Percentiles rank a stretch among this genome's conserved stretches.
phyloP scores from a whole-genome alignment of 2,113 vertebrate species.

The Australoheros scitulus region DNA sequence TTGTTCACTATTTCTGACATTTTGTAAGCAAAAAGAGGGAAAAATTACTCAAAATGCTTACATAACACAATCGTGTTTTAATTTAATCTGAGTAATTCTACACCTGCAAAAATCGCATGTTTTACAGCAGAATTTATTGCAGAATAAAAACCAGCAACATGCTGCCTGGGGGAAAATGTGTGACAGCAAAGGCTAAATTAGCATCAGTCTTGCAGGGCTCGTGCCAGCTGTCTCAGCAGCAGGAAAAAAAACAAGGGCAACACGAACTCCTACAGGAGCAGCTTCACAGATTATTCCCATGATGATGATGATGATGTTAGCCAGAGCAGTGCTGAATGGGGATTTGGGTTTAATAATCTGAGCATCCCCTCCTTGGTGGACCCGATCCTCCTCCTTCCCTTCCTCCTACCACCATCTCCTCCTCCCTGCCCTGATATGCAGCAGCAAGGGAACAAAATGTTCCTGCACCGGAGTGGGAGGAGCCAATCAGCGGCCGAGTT shows the following conservation, averaged over 20 bases:
- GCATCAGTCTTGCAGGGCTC: neutral
- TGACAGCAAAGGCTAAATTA: conserved; percentile 9
- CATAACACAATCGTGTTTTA: neutral
- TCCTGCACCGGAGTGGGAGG: conserved; percentile 68
- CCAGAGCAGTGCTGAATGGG: neutral
- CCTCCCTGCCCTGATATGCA: conserved; percentile 6
- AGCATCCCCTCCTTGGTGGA: conserved; percentile 57
- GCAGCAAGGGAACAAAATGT: conserved; percentile 80
- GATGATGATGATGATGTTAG: conserved; percentile 11
- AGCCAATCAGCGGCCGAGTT: conserved; percentile 82
- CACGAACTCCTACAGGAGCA: neutral
- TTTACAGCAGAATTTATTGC: neutral
- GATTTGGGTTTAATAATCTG: conserved; percentile 50
- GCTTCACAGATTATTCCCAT: neutral
- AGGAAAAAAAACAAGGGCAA: neutral
- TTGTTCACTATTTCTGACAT: neutral
- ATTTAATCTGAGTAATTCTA: neutral
- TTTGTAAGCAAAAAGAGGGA: neutral
- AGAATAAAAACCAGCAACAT: neutral
- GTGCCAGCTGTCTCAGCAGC: neutral
- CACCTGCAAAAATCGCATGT: too few species aligned
- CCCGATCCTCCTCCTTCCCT: conserved; percentile 24
- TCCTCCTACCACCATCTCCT: conserved; percentile 11
- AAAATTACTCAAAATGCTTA: neutral
- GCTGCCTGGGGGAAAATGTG: neutral